Percentiles rank a stretch among this genome's conserved stretches.
phyloP scores from a whole-genome alignment of 1,140 invertebrate genomes.

The Heliconius eleuchia region DNA sequence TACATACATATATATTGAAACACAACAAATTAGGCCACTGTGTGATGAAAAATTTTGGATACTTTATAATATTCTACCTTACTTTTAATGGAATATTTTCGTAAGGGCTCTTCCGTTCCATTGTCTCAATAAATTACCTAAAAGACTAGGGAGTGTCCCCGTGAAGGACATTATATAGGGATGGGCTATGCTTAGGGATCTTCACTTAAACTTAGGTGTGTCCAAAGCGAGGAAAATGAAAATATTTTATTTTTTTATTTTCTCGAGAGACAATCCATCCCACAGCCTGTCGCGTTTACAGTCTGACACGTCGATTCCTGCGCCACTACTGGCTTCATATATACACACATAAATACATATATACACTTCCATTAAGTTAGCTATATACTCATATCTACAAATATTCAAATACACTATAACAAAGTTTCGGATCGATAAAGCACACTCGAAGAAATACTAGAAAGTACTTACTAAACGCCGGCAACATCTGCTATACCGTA shows the following conservation, averaged over 20 bases:
- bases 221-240: too few species aligned
- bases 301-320: too few species aligned
- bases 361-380: too few species aligned
- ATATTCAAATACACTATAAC: not conserved
- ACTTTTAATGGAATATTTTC: not conserved
- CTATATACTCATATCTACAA: not conserved
- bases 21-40: not conserved
- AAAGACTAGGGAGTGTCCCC: not conserved
- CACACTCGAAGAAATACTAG: not conserved
- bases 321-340: too few species aligned
- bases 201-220: not conserved
- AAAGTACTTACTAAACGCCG: not conserved
- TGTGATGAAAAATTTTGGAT: not conserved
- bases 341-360: too few species aligned
- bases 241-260: too few species aligned
- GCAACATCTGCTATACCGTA: not conserved
- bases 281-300: too few species aligned
- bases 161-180: not conserved
- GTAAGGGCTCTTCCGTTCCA: not conserved
- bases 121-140: not conserved
- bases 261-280: too few species aligned
- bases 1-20: too few species aligned
- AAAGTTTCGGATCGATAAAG: not conserved
- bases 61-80: not conserved
- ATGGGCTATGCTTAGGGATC: not conserved